These are phyloP conservation scores for Mastomys natalensis DNA, from an alignment of 2,113 vertebrate species.

Conservation along the genomic window DNA sequence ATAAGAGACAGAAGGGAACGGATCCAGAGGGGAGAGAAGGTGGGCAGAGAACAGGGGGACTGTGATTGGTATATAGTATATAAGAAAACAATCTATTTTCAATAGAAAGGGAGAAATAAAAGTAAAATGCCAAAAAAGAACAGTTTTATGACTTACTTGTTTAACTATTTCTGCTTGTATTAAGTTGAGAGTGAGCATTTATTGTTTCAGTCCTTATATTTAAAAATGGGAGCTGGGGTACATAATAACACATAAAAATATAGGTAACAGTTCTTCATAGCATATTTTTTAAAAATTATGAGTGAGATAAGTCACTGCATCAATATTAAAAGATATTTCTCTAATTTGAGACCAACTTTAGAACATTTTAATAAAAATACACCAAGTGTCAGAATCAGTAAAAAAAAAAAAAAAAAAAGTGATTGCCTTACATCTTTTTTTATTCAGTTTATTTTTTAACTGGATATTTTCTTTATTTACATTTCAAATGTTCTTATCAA, in stretches of 20 bases:
- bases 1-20: not conserved
- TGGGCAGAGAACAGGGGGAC: not conserved
- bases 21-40: not conserved
- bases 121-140: constrained; percentile 1
- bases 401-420: constrained; percentile 54
- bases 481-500: not conserved
- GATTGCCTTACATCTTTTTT: not conserved
- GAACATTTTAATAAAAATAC: constrained; percentile 68
- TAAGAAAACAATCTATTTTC: not conserved
- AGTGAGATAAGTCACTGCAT: constrained; percentile 4
- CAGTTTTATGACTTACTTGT: not conserved
- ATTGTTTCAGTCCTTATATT: not conserved
- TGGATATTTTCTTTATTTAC: too few species aligned
- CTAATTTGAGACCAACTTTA: constrained; percentile 17
- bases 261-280: not conserved
- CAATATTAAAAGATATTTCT: constrained; percentile 44
- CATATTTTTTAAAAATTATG: constrained; percentile 40
- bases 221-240: not conserved
- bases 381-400: constrained; percentile 62
- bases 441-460: too few species aligned
- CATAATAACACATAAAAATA: too few species aligned
- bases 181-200: constrained; percentile 30
- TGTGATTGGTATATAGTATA: not conserved
- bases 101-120: not conserved
- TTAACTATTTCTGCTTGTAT: not conserved